Evolutionary conservation across 2,888 invertebrate species (phyloP).

Genomic region (Catocala sponsa): DNA sequence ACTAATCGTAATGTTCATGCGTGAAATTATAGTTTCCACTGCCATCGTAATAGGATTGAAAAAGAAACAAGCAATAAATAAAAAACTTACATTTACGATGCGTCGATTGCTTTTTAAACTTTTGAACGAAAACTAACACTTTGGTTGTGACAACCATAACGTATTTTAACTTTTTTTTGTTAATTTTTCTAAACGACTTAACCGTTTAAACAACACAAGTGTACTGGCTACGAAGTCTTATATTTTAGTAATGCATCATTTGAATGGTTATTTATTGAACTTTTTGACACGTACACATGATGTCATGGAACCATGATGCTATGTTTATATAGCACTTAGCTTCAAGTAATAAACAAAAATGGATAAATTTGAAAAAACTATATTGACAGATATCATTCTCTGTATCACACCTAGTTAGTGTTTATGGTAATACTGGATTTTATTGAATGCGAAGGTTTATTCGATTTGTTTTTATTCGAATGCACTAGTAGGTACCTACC

Average conservation of each 20-base stretch:
- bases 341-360: constrained; percentile 8
- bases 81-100: constrained; percentile 62
- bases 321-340: constrained; percentile 50
- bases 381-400: constrained; percentile 45
- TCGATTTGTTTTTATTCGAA: neutral
- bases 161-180: constrained; percentile 12
- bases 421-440: neutral
- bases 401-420: constrained; percentile 30
- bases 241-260: constrained; percentile 36
- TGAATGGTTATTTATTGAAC: constrained; percentile 55
- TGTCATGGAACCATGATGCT: constrained; percentile 63
- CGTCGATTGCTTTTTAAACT: constrained; percentile 46
- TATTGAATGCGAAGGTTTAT: neutral
- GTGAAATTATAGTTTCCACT: too few species aligned
- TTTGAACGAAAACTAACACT: constrained; percentile 60
- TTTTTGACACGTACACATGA: constrained; percentile 63
- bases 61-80: neutral
- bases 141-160: constrained; percentile 59
- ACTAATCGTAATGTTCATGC: too few species aligned
- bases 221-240: constrained; percentile 48
- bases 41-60: too few species aligned
- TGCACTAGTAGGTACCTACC: constrained; percentile 6
- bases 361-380: constrained; percentile 34
- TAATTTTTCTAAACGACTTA: constrained; percentile 39
- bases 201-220: constrained; percentile 37